Base-by-base conservation (phyloP, 2,888 invertebrate species). In the Mesodorylaimus sp. region DNA sequence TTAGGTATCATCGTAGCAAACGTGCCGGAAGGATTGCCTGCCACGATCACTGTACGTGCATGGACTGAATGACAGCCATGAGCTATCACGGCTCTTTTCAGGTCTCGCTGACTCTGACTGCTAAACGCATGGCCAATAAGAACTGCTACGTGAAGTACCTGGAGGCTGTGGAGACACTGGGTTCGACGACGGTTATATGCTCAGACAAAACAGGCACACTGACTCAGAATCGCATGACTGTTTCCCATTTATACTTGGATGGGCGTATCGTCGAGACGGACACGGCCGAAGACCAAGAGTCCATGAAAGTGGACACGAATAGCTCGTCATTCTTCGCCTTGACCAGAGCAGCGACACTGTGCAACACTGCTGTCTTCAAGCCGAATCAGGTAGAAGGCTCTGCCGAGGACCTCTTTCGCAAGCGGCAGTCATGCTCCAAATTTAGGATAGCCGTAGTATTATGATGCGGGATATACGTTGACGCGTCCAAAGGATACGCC, bases 301-400 rank as follows among this genome's bases (percentile, higher is more conserved):
- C 7, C 10, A 21, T 19, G 7, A n/a, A 13, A 16, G 7, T 16
- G 7, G 41, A 41, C 19, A 7, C 7, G 21, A 23, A 10, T 16
- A 26, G 27, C 5, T 19, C 27, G 25, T 3, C 21, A 21, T 25
- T 5, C 26, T 76, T 78, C 72, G 85, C 87, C 50, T 75, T 93
- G 53, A 83, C 88, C 48, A 80, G 88, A 63, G 84, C 89, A 66
- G 86, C 88, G 38, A 81, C 86, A 55, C 78, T 95, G 54, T 95
- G 93, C 75, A 93, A 91, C 72, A 79, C 91, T 60, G 93, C 93
- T 58, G 91, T 91, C 70, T 95, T 95, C 75, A 91, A 89, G 69
- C 78, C 81, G 51, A 85, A 83, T 57, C 89, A 93, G 66, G 26
- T 19, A 32, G 16, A 32, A 13, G 10, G 10, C 10, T 13, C 10